These are phyloP conservation scores for Sceloporus tristichus DNA, from an alignment of 2,113 vertebrate genomes.

Conservation along the genomic window DNA sequence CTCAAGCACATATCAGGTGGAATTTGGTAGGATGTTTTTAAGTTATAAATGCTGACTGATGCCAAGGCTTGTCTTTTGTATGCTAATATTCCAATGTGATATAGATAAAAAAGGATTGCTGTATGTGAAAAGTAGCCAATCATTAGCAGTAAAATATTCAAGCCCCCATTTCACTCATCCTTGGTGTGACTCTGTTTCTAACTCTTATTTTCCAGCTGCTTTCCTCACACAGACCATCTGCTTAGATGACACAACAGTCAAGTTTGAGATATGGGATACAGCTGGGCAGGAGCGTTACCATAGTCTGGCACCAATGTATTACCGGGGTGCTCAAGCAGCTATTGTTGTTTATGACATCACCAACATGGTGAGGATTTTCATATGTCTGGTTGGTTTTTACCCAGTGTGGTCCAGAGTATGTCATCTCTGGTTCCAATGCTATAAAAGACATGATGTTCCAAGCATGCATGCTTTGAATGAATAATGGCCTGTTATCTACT, in stretches of 20 bases:
- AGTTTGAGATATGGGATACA: constrained; percentile 99
- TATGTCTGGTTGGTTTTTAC: background rate
- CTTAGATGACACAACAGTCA: constrained; percentile 98
- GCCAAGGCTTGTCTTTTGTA: background rate
- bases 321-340: constrained; percentile 96
- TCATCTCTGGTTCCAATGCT: background rate
- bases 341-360: constrained; percentile 99
- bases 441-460: background rate
- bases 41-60: background rate
- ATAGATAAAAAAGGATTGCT: background rate
- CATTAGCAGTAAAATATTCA: background rate
- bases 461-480: background rate
- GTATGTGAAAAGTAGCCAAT: background rate
- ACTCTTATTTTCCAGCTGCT: constrained; percentile 84
- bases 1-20: background rate
- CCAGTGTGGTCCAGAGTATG: background rate
- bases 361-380: constrained; percentile 87
- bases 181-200: fast-evolving
- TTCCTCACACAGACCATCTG: constrained; percentile 99
- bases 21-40: background rate
- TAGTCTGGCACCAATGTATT: constrained; percentile 99
- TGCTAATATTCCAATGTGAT: background rate
- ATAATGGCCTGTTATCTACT: background rate
- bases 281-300: constrained; percentile 98
- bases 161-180: background rate